Evolutionary conservation across 2,888 invertebrate species (phyloP).

Genomic region (Hemithea aestivaria): DNA sequence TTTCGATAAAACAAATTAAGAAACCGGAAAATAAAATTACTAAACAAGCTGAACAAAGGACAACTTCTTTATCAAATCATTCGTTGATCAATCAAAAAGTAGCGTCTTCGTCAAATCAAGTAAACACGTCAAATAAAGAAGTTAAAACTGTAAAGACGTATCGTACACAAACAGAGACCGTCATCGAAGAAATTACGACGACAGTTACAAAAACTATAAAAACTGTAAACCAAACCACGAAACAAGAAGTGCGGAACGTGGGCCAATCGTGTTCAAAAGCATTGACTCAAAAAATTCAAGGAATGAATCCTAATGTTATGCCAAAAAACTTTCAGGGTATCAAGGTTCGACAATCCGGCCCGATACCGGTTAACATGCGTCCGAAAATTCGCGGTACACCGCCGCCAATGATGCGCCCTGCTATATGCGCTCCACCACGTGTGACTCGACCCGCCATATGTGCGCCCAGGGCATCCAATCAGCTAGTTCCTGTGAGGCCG

Average conservation of each 20-base stretch:
- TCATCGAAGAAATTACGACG: conserved; percentile 71
- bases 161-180: conserved; percentile 62
- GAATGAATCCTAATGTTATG: conserved; percentile 36
- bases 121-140: conserved; percentile 59
- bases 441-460: conserved; percentile 27
- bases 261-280: conserved; percentile 36
- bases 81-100: conserved; percentile 40
- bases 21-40: conserved; percentile 28
- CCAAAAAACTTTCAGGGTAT: conserved; percentile 47
- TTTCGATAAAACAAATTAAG: conserved; percentile 40
- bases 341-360: conserved; percentile 48
- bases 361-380: conserved; percentile 25
- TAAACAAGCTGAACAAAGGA: conserved; percentile 16
- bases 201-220: conserved; percentile 72
- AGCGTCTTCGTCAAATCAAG: conserved; percentile 45
- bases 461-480: conserved; percentile 39
- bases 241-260: conserved; percentile 53
- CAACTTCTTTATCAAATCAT: conserved; percentile 16
- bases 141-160: conserved; percentile 62
- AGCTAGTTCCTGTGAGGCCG: conserved; percentile 45
- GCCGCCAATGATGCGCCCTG: conserved; percentile 25
- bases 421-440: conserved; percentile 26
- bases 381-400: conserved; percentile 29
- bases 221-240: conserved; percentile 62
- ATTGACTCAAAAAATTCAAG: conserved; percentile 42